These are phyloP conservation scores for Burhinus oedicnemus DNA, from an alignment of 2,113 vertebrate genomes.

Conservation along the genomic window DNA sequence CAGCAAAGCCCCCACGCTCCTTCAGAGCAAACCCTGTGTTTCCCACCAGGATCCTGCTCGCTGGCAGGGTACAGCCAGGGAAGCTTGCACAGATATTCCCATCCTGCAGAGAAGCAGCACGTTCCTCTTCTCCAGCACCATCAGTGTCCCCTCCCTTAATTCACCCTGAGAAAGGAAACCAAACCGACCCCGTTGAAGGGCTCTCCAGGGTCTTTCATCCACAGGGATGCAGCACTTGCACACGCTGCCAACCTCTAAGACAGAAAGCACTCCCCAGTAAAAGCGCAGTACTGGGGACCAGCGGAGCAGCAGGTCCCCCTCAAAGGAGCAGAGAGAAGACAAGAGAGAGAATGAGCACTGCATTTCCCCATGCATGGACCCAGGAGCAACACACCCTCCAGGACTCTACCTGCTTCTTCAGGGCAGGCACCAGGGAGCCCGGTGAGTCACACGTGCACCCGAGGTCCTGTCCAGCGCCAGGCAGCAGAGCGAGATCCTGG, in stretches of 20 bases:
- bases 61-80: not conserved
- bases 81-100: not conserved
- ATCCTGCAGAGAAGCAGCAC: not conserved
- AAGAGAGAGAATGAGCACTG: not conserved
- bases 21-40: not conserved
- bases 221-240: fast-evolving
- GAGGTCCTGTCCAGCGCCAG: fast-evolving
- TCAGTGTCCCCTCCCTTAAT: not conserved
- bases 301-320: not conserved
- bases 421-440: not conserved
- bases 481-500: fast-evolving
- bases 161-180: not conserved
- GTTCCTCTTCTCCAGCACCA: not conserved
- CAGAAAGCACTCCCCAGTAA: not conserved
- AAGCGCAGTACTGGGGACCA: not conserved
- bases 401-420: slow-evolving; percentile 18
- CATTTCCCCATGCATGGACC: fast-evolving
- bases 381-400: fast-evolving
- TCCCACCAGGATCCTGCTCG: fast-evolving
- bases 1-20: not conserved
- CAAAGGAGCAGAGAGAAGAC: not conserved
- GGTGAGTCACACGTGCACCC: not conserved
- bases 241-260: fast-evolving
- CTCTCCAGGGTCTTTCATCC: not conserved
- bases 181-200: fast-evolving